Evolutionary conservation across 2,797 vertebrate species (phyloP).

Genomic region (Chelon auratus): DNA sequence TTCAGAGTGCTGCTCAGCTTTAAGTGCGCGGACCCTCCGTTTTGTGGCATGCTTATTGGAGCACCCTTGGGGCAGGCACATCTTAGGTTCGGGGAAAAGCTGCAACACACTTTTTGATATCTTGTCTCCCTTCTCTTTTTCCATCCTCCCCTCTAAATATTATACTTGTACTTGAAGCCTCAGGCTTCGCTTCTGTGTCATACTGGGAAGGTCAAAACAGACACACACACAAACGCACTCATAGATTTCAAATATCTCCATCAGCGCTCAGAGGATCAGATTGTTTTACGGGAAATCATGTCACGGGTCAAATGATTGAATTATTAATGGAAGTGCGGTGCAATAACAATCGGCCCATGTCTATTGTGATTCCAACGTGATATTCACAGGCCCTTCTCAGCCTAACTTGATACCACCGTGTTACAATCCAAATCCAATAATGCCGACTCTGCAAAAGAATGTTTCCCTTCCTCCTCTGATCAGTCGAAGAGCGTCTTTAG

Average conservation of each 20-base stretch:
- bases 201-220: constrained; percentile 76
- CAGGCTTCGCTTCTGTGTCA: constrained; percentile 67
- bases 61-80: constrained; percentile 56
- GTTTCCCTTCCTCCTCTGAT: constrained; percentile 41
- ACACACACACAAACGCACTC: constrained; percentile 41
- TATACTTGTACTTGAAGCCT: constrained; percentile 63
- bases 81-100: constrained; percentile 42
- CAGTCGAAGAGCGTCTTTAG: constrained; percentile 61
- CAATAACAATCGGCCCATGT: constrained; percentile 79
- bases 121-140: constrained; percentile 40
- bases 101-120: constrained; percentile 56
- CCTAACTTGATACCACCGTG: constrained; percentile 76
- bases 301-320: constrained; percentile 83
- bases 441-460: constrained; percentile 74
- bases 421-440: constrained; percentile 85
- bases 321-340: constrained; percentile 80
- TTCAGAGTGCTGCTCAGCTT: constrained; percentile 50
- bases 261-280: constrained; percentile 73
- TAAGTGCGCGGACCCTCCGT: constrained; percentile 58
- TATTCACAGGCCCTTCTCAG: constrained; percentile 70
- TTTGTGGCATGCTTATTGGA: constrained; percentile 55
- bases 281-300: constrained; percentile 84
- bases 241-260: constrained; percentile 72
- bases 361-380: constrained; percentile 76
- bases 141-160: constrained; percentile 61